A percentile compares a stretch with the other conserved stretches of the same genome.
Conservation (phyloP, 1,140 invertebrate genomes). For the Leptopilina boulardi region DNA sequence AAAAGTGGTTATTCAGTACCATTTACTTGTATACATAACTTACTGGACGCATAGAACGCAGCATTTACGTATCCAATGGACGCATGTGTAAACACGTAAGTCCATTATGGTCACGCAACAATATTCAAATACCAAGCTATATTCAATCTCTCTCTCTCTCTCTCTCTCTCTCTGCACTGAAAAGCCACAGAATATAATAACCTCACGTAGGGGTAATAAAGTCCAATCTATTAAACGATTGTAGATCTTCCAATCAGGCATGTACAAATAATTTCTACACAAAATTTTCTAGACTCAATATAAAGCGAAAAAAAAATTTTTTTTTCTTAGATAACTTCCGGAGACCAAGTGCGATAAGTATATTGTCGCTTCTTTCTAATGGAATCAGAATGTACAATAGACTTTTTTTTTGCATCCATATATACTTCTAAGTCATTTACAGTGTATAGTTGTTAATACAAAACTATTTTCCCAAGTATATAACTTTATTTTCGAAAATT, state of each 20-base stretch:
- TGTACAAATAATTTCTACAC: not conserved
- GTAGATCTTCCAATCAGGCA: not conserved
- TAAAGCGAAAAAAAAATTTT: too few species aligned
- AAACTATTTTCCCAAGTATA: not conserved
- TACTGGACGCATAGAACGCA: not conserved
- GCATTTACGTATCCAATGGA: slow-evolving; percentile 14
- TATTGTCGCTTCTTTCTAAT: too few species aligned
- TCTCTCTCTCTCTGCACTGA: not conserved
- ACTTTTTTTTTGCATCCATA: too few species aligned
- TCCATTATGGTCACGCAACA: slow-evolving; percentile 25
- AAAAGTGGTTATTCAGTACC: too few species aligned
- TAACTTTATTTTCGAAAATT: slow-evolving; percentile 19
- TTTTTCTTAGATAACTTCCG: too few species aligned
- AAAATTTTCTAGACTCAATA: too few species aligned
- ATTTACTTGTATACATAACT: slow-evolving; percentile 9
- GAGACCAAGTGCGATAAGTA: too few species aligned
- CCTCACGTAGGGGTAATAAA: slow-evolving; percentile 23
- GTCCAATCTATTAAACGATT: not conserved
- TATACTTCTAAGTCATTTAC: too few species aligned
- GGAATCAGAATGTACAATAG: too few species aligned
- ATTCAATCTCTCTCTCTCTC: not conserved
- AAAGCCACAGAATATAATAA: not conserved
- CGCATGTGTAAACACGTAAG: slow-evolving; percentile 12
- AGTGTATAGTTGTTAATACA: not conserved
- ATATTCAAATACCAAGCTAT: slow-evolving; percentile 32